Evolutionary conservation across 2,797 vertebrate genomes (phyloP), one percentile per base, ranked within the genome.

Genomic region (Dendrocincla fuliginosa): DNA sequence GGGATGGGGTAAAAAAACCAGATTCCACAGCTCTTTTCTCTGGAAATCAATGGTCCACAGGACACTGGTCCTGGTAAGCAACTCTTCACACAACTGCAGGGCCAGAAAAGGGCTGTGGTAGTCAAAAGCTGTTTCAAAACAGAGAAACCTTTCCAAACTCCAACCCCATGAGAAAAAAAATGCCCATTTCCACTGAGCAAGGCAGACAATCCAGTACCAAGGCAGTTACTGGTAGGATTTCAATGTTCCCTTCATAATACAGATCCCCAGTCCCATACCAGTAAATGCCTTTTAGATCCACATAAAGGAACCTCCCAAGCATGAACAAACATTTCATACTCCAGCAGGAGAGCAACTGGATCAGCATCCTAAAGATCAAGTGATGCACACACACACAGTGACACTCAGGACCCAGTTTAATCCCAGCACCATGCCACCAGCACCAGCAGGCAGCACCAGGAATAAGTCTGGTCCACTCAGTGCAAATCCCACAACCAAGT

Each of bases 251-350:
- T 57, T 83, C 46, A 28, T 32, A 61, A 13, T 12, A 56, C 6
- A 65, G 33, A 52, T 52, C 16, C 69, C 61, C 46, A 15, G 2
- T 13, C 50, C 57, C 44, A 46, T 24, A 89, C 85, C 89, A 94
- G 91, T 89, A 96, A 95, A 90, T 90, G 87, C 85, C 80, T 90
- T 95, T 84, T 37, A 73, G 44, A 90, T 50, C 67, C 70, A 84
- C 41, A 49, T 41, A 63, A 56, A 56, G 57, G 65, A 81, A 79
- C 63, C 81, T 81, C n/a, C 73, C 69, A 95, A 90, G 89, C 95
- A 84, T 69, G 87, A 82, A 15, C 2, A 28, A 84, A 91, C 47
- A 73, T 39, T 85, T 91, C 82, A 90, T 55, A 92, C 30, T 56
- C 42, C 87, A 86, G 50, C 53, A 93, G 71, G 57, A 91, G 61